Conservation (phyloP, 1,140 invertebrate genomes). For the Tachypleus tridentatus region DNA sequence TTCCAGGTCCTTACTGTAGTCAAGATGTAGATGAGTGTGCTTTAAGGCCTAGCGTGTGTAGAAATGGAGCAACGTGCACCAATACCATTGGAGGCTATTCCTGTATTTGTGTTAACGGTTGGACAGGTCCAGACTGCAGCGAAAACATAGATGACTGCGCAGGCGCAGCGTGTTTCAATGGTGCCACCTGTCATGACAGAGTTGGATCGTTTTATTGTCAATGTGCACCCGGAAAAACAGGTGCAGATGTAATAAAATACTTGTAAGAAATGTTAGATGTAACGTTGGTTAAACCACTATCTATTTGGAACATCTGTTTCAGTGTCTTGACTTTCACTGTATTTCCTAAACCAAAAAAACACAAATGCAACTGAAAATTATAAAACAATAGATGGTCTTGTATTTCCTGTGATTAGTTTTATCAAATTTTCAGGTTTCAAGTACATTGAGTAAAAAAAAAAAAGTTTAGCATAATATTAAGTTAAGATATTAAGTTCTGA, state of each 20-base stretch:
- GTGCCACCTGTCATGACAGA: constrained; percentile 88
- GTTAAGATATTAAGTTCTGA: too few species aligned
- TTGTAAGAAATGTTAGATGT: constrained; percentile 64
- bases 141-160: constrained; percentile 89
- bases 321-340: constrained; percentile 58
- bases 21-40: constrained; percentile 40
- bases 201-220: constrained; percentile 90
- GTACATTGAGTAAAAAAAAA: too few species aligned
- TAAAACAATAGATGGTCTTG: too few species aligned
- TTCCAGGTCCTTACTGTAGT: constrained; percentile 42
- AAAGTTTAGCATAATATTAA: too few species aligned
- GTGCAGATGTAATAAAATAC: constrained; percentile 40
- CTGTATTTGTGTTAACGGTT: constrained; percentile 95
- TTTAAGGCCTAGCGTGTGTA: constrained; percentile 59
- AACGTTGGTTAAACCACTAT: too few species aligned
- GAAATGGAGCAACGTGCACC: constrained; percentile 88
- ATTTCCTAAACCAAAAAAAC: constrained; percentile 34
- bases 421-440: too few species aligned
- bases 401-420: too few species aligned
- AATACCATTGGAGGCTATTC: constrained; percentile 79
- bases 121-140: constrained; percentile 80
- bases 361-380: too few species aligned
- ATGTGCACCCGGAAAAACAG: constrained; percentile 89
- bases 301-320: constrained; percentile 54
- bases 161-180: constrained; percentile 86